These are phyloP conservation scores for Limnephilus auricula DNA, from an alignment of 2,888 invertebrate genomes.

Conservation along the genomic window DNA sequence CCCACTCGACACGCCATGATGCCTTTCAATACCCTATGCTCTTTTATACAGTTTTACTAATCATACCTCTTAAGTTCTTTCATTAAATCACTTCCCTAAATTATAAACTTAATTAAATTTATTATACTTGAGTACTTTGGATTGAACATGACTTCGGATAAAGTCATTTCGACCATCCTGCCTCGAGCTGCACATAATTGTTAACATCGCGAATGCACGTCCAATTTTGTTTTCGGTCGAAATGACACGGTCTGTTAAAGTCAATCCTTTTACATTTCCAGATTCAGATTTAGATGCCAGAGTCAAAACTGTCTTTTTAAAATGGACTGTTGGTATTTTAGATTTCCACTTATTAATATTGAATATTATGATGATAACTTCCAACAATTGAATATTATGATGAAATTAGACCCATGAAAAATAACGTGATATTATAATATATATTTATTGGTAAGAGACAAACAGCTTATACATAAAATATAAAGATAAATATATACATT, in stretches of 20 bases:
- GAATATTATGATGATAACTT: too few relatives aligned
- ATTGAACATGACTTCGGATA: neutral
- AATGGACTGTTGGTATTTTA: too few relatives aligned
- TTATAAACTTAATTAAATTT: constrained; percentile 1
- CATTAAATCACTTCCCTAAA: constrained; percentile 9
- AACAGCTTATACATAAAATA: too few relatives aligned
- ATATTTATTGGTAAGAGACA: too few relatives aligned
- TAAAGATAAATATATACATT: too few relatives aligned
- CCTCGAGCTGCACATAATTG: neutral
- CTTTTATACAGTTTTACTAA: constrained; percentile 54
- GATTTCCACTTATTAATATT: too few relatives aligned
- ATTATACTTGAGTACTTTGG: neutral
- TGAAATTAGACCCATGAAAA: too few relatives aligned
- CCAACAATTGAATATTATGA: too few relatives aligned
- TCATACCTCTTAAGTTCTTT: constrained; percentile 33
- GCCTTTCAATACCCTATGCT: constrained; percentile 51
- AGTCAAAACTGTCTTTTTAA: too few relatives aligned
- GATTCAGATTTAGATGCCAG: too few relatives aligned
- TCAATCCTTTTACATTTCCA: neutral
- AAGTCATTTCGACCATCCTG: neutral
- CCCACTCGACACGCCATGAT: constrained; percentile 58
- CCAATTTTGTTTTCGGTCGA: neutral
- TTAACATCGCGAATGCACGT: neutral
- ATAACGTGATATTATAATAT: too few relatives aligned
- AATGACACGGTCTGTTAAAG: neutral